Evolutionary conservation across 2,113 vertebrate genomes (phyloP).

Genomic region (Hipposideros armiger): DNA sequence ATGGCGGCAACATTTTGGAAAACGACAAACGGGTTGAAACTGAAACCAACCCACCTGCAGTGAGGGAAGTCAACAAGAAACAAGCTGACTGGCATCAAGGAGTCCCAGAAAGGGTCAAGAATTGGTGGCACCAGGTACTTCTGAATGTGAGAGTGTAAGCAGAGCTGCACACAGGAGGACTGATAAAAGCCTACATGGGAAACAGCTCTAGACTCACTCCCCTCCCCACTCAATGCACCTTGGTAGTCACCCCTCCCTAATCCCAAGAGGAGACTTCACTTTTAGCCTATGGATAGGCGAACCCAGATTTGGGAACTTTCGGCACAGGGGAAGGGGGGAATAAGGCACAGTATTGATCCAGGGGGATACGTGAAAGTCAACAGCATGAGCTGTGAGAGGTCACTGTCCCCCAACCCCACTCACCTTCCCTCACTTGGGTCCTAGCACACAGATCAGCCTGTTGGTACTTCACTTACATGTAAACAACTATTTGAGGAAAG

Average conservation of each 20-base stretch:
- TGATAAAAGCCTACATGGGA: background rate
- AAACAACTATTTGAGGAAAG: background rate
- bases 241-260: background rate
- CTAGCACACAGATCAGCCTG: background rate
- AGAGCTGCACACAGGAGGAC: background rate
- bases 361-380: background rate
- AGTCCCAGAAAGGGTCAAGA: background rate
- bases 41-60: background rate
- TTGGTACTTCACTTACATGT: background rate
- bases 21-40: background rate
- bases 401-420: background rate
- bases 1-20: background rate
- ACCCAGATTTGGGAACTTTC: background rate
- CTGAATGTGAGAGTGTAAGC: background rate
- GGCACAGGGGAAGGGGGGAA: background rate
- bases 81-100: background rate
- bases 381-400: background rate
- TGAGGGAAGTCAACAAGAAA: background rate
- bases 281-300: background rate
- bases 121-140: background rate
- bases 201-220: background rate
- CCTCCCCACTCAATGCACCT: background rate
- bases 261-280: background rate
- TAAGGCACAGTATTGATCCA: background rate
- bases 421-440: background rate